These are phyloP conservation scores for Turritopsis rubra DNA, from an alignment of 30 jellyfish, hydroid and myxozoan species.

Conservation along the genomic window DNA sequence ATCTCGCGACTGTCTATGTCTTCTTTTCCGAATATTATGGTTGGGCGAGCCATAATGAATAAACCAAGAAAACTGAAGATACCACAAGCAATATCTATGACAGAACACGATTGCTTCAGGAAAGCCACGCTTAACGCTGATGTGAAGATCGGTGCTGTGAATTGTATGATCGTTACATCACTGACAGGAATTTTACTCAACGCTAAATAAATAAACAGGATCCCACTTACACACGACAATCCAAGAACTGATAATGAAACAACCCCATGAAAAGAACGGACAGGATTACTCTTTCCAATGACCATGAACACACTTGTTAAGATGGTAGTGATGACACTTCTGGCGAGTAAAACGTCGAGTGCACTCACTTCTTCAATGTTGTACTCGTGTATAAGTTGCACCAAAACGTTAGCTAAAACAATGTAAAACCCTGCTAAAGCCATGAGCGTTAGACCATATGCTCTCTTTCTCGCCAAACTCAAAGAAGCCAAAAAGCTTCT, in stretches of 20 bases:
- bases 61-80: slow-evolving; percentile 70
- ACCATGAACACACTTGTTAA: slow-evolving; percentile 49
- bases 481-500: not conserved
- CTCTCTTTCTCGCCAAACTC: slow-evolving; percentile 15
- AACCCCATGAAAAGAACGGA: slow-evolving; percentile 9
- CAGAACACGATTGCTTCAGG: slow-evolving; percentile 53
- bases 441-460: slow-evolving; percentile 66
- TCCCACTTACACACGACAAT: slow-evolving; percentile 65
- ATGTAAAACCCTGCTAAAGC: slow-evolving; percentile 74
- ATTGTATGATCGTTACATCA: slow-evolving; percentile 76
- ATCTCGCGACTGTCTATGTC: not conserved
- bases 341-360: slow-evolving; percentile 38
- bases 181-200: slow-evolving; percentile 60
- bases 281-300: slow-evolving; percentile 60
- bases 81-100: slow-evolving; percentile 64
- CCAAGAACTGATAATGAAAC: slow-evolving; percentile 46
- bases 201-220: slow-evolving; percentile 57
- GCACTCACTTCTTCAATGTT: slow-evolving; percentile 54
- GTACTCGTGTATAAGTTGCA: slow-evolving; percentile 53
- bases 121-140: slow-evolving; percentile 51
- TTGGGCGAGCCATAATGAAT: slow-evolving; percentile 69
- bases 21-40: slow-evolving; percentile 47
- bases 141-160: slow-evolving; percentile 90
- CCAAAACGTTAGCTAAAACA: slow-evolving; percentile 57
- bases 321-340: slow-evolving; percentile 42